A percentile compares a stretch with the other conserved stretches of the same genome.
phyloP scores from a whole-genome alignment of 2,797 vertebrate genomes.

The Ctenochaetus hawaiiensis region DNA sequence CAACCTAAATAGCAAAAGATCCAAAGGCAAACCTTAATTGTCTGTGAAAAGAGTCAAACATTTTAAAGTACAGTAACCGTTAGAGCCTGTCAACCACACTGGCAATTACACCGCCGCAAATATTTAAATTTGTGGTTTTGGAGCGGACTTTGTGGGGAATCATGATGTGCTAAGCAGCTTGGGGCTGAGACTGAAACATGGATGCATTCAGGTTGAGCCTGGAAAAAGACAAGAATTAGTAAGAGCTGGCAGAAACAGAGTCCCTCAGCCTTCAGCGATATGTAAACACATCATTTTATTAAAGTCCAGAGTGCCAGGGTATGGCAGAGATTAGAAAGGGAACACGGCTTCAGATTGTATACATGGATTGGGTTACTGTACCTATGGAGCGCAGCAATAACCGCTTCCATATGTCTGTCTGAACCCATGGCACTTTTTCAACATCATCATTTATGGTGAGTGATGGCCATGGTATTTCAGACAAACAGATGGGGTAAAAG shows the following conservation, averaged over 20 bases:
- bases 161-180: conserved; percentile 71
- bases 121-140: conserved; percentile 83
- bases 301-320: conserved; percentile 62
- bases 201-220: conserved; percentile 47
- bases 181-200: conserved; percentile 49
- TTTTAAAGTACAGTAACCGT: conserved; percentile 75
- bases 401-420: conserved; percentile 77
- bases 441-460: conserved; percentile 75
- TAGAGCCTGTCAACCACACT: conserved; percentile 74
- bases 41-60: conserved; percentile 80
- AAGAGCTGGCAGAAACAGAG: conserved; percentile 53
- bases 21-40: conserved; percentile 75
- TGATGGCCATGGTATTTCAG: conserved; percentile 68
- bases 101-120: conserved; percentile 79
- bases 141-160: conserved; percentile 60
- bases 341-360: conserved; percentile 71
- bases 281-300: conserved; percentile 79
- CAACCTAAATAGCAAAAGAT: conserved; percentile 68
- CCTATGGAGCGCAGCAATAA: conserved; percentile 75
- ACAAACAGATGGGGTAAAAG: conserved; percentile 64
- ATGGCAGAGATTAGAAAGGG: conserved; percentile 71
- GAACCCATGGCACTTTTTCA: conserved; percentile 64
- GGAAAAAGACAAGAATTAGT: conserved; percentile 37
- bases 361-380: conserved; percentile 81
- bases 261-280: conserved; percentile 65